A percentile compares a stretch with the other conserved stretches of the same genome.
phyloP scores from a whole-genome alignment of 2,113 vertebrate species.

The Phrynosoma blainvillii region DNA sequence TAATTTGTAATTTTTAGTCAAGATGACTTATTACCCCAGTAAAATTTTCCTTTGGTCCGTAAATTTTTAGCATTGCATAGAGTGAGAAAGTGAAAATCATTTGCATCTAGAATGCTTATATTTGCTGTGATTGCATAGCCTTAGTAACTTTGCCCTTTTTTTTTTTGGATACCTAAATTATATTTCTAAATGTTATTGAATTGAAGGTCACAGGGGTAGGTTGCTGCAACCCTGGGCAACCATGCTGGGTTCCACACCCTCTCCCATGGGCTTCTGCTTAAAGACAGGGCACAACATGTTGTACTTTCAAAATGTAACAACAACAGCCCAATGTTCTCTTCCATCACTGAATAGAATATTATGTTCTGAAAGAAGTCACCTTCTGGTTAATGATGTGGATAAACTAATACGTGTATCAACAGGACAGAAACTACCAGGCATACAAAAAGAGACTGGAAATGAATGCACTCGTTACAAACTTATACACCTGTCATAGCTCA shows the following conservation, averaged over 20 bases:
- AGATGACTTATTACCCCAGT: no score
- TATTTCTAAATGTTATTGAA: no score
- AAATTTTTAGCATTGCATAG: no score
- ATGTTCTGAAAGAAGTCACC: conserved; percentile 4
- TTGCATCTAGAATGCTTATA: no score
- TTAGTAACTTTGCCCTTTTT: no score
- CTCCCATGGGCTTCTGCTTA: background rate
- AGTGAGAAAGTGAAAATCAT: no score
- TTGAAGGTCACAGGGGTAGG: background rate
- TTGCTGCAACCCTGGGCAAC: background rate
- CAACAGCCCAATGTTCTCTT: background rate
- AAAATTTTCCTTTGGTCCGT: no score
- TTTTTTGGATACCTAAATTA: no score
- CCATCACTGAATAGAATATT: background rate
- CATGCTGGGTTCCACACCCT: background rate
- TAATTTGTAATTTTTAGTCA: no score
- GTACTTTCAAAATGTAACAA: background rate
- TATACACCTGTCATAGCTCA: background rate
- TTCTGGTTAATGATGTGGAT: conserved; percentile 3
- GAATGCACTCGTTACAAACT: background rate
- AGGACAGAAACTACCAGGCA: background rate
- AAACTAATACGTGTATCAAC: background rate
- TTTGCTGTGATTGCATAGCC: no score
- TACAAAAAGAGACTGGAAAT: background rate
- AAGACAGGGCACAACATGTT: background rate